phyloP scores from a whole-genome alignment of 2,888 invertebrate genomes.

The Brenthis ino region DNA sequence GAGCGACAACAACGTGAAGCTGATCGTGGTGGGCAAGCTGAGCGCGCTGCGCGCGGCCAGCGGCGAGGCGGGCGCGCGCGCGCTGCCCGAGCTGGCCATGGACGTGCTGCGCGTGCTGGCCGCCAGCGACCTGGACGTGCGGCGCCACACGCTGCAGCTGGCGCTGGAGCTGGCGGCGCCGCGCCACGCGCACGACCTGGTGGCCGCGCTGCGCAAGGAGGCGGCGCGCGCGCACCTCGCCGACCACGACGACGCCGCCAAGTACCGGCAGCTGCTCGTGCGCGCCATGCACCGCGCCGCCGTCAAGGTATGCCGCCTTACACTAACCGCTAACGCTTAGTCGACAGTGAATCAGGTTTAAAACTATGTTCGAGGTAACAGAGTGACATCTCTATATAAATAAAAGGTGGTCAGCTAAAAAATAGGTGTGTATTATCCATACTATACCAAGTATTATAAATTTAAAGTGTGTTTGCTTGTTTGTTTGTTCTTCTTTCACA shows the following conservation, averaged over 20 bases:
- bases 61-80: constrained; percentile 90
- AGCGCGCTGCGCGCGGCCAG: constrained; percentile 93
- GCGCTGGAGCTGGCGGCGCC: constrained; percentile 95
- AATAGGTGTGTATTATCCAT: too few species aligned
- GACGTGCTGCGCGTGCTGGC: constrained; percentile 97
- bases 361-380: too few species aligned
- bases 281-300: constrained; percentile 96
- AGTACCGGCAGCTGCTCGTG: constrained; percentile 97
- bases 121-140: constrained; percentile 96
- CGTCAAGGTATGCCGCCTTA: constrained; percentile 36
- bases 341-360: too few species aligned
- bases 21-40: constrained; percentile 97
- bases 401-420: too few species aligned
- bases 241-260: constrained; percentile 97
- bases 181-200: constrained; percentile 97
- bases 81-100: constrained; percentile 95
- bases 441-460: too few species aligned
- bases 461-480: too few species aligned
- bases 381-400: too few species aligned
- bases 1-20: constrained; percentile 99
- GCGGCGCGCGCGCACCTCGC: constrained; percentile 94
- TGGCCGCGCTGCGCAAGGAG: constrained; percentile 94
- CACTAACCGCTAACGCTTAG: too few species aligned
- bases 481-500: too few species aligned
- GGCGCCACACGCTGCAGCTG: constrained; percentile 91